phyloP scores from a whole-genome alignment of 2,797 vertebrate species.

The Chanos chanos region DNA sequence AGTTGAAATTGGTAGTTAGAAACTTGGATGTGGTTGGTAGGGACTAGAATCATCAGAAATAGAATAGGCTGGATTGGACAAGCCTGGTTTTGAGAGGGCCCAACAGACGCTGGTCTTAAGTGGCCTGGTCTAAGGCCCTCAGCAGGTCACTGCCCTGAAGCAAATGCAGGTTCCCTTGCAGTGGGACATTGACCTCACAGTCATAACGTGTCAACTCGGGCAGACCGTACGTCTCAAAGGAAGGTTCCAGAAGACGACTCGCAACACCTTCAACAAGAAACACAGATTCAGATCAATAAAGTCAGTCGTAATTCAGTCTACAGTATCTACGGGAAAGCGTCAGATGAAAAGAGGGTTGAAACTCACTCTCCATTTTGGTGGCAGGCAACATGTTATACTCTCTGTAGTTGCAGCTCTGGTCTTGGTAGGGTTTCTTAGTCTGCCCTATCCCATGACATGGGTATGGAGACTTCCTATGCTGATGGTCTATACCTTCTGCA shows the following conservation, averaged over 20 bases:
- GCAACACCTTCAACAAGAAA: constrained; percentile 72
- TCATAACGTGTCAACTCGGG: constrained; percentile 95
- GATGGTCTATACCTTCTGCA: constrained; percentile 37
- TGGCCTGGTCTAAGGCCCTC: constrained; percentile 85
- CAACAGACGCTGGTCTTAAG: constrained; percentile 11
- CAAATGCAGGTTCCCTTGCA: constrained; percentile 86
- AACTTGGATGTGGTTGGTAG: constrained; percentile 18
- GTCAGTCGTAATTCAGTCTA: no score
- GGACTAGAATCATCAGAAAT: constrained; percentile 27
- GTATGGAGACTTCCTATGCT: constrained; percentile 67
- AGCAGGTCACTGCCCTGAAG: constrained; percentile 95
- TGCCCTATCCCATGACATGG: constrained; percentile 39
- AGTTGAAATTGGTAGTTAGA: neutral
- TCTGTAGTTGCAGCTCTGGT: constrained; percentile 73
- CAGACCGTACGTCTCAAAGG: constrained; percentile 81
- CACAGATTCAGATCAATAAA: constrained; percentile 15
- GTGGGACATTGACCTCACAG: constrained; percentile 95
- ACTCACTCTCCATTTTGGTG: constrained; percentile 78
- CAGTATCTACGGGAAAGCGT: neutral
- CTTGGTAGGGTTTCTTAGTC: constrained; percentile 60
- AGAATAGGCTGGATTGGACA: neutral
- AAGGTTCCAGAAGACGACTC: constrained; percentile 83
- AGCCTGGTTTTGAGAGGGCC: neutral
- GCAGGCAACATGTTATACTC: constrained; percentile 68
- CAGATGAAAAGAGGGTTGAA: neutral